These are phyloP conservation scores for Drosophila lacertosa DNA, from an alignment of 1,140 invertebrate species.

Conservation along the genomic window DNA sequence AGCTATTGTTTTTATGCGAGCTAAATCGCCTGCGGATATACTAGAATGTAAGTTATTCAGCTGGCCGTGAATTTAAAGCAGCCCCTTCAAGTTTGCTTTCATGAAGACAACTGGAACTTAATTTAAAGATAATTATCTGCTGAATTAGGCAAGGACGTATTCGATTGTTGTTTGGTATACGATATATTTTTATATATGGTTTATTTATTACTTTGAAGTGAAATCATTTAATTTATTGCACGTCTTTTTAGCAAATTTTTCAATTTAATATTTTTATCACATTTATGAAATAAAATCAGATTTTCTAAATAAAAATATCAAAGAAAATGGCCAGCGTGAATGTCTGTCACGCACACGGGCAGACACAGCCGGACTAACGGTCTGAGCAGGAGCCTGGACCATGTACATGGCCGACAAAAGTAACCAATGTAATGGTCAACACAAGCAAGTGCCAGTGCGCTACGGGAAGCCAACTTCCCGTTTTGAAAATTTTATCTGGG, in stretches of 20 bases:
- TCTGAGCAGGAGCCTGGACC: conserved; percentile 2
- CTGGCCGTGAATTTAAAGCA: conserved; percentile 21
- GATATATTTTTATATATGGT: not conserved
- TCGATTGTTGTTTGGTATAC: not conserved
- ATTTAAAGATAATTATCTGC: conserved; percentile 15
- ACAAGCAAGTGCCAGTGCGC: conserved; percentile 56
- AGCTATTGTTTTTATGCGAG: conserved; percentile 49
- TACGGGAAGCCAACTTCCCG: conserved; percentile 74
- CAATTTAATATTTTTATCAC: conserved; percentile 70
- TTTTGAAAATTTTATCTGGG: conserved; percentile 76
- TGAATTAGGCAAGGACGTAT: not conserved
- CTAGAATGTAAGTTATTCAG: conserved; percentile 22
- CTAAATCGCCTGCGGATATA: conserved; percentile 15
- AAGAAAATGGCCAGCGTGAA: conserved; percentile 60
- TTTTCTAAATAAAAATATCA: conserved; percentile 49
- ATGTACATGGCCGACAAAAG: conserved; percentile 62
- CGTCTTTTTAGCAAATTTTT: conserved; percentile 35
- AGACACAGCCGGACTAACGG: conserved; percentile 17
- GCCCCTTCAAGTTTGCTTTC: conserved; percentile 4
- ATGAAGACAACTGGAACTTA: conserved; percentile 17
- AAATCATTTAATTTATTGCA: conserved; percentile 9
- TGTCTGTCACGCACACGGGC: conserved; percentile 33
- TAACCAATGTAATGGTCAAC: conserved; percentile 77
- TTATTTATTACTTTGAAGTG: not conserved
- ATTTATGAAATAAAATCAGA: conserved; percentile 73